Percentiles rank a stretch among this genome's conserved stretches.
Conservation (phyloP, 2,113 vertebrate species). For the Mustelus asterias region DNA sequence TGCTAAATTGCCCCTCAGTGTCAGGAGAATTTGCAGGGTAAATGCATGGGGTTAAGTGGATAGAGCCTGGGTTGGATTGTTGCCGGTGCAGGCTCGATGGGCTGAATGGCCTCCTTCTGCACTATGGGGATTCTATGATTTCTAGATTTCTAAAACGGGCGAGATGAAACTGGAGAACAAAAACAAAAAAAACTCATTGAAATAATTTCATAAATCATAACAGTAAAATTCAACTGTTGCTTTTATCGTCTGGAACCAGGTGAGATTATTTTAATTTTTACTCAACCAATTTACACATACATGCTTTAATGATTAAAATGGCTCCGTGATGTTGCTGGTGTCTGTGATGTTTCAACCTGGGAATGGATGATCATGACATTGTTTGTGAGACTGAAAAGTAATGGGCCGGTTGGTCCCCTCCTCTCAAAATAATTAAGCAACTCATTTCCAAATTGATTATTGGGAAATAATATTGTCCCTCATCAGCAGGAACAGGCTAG, state of each 20-base stretch:
- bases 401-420: not conserved
- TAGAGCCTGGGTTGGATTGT: too few relatives aligned
- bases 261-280: not conserved
- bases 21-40: too few relatives aligned
- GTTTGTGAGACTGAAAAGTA: not conserved
- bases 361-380: not conserved
- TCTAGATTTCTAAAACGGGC: not conserved
- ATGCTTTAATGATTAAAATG: not conserved
- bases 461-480: not conserved
- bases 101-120: too few relatives aligned
- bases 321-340: not conserved
- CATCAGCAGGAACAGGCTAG: not conserved
- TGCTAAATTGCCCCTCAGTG: too few relatives aligned
- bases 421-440: not conserved
- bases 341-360: not conserved
- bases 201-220: not conserved
- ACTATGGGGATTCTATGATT: too few relatives aligned
- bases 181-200: not conserved
- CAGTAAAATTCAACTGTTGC: not conserved
- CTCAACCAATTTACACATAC: not conserved
- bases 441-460: not conserved
- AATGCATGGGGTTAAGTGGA: too few relatives aligned
- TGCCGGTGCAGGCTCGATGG: too few relatives aligned
- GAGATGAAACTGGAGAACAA: not conserved
- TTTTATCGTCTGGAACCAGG: not conserved